A percentile compares a stretch with the other conserved stretches of the same genome.
Conservation (phyloP, 1,140 invertebrate genomes). For the Anagrus nilaparvatae region DNA sequence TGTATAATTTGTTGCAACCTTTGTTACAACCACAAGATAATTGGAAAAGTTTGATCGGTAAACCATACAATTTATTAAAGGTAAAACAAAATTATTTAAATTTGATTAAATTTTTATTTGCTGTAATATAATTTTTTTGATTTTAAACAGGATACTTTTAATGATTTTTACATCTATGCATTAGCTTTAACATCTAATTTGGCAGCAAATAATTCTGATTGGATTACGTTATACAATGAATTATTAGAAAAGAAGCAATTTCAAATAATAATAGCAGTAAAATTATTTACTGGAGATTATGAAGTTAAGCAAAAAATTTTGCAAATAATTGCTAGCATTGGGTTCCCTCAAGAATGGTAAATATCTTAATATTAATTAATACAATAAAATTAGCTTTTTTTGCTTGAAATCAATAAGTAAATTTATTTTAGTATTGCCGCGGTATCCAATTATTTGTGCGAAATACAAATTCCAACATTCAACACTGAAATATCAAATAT, state of each 20-base stretch:
- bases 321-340: constrained; percentile 33
- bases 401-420: neutral
- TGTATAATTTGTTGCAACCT: constrained; percentile 27
- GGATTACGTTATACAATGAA: constrained; percentile 39
- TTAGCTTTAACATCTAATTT: constrained; percentile 40
- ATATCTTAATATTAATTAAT: constrained; percentile 5
- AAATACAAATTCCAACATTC: too few species aligned
- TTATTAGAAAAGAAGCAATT: constrained; percentile 40
- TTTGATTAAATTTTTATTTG: neutral
- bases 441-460: too few species aligned
- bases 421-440: too few species aligned
- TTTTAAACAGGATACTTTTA: constrained; percentile 33
- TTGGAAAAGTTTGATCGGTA: too few species aligned
- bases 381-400: constrained; percentile 18
- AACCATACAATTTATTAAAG: constrained; percentile 27
- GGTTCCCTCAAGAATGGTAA: constrained; percentile 38
- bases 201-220: constrained; percentile 33
- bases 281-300: constrained; percentile 39
- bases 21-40: too few species aligned
- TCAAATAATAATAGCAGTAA: constrained; percentile 43
- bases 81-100: constrained; percentile 17
- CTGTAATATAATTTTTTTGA: constrained; percentile 16
- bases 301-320: constrained; percentile 42
- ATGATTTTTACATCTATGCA: constrained; percentile 39
- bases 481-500: too few species aligned